Percentiles rank a stretch among this genome's conserved stretches.
These are phyloP conservation scores for Bombus fervidus DNA, from an alignment of 1,140 invertebrate species.

Conservation along the genomic window DNA sequence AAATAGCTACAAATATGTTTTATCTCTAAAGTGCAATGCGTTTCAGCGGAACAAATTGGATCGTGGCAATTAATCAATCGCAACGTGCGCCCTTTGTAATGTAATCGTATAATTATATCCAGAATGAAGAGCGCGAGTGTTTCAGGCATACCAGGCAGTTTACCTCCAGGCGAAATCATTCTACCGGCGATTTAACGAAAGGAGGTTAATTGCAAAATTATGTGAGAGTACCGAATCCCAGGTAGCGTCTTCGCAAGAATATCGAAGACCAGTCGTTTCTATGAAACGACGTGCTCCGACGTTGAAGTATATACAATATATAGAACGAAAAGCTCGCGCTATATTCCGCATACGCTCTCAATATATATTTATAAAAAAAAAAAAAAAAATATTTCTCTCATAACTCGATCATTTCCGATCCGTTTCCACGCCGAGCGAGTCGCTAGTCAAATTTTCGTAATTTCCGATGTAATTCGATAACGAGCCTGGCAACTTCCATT, in stretches of 20 bases:
- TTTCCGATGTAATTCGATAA: neutral
- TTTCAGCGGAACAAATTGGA: neutral
- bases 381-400: neutral
- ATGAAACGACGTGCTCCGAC: neutral
- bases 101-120: conserved; percentile 16
- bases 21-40: too few species aligned
- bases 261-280: neutral
- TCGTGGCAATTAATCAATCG: conserved; percentile 14
- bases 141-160: neutral
- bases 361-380: neutral
- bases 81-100: too few species aligned
- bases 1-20: neutral
- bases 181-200: conserved; percentile 10
- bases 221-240: neutral
- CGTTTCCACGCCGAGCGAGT: neutral
- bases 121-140: neutral
- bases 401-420: neutral
- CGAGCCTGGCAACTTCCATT: neutral
- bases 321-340: too few species aligned
- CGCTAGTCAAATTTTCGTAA: neutral
- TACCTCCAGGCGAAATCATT: neutral
- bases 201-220: conserved; percentile 52
- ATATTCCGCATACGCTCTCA: too few species aligned
- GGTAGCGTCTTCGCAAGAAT: neutral
- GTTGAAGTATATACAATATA: neutral